A percentile compares a stretch with the other conserved stretches of the same genome.
phyloP scores from a whole-genome alignment of 2,797 vertebrate genomes.

The Rhodeus uyekii region DNA sequence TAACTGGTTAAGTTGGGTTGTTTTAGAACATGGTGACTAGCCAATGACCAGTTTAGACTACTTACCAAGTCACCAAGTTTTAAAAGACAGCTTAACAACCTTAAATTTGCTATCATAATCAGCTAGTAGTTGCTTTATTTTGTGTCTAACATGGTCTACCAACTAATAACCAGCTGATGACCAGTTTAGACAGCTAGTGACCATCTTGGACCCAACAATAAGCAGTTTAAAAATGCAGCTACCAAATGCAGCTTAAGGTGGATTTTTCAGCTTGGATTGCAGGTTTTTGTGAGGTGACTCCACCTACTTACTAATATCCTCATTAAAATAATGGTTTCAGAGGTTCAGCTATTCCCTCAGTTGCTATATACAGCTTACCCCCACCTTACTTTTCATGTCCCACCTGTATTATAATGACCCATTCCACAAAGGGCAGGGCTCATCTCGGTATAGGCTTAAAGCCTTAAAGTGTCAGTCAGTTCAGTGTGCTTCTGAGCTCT shows the following conservation, averaged over 20 bases:
- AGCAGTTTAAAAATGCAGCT: neutral
- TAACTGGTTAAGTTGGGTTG: neutral
- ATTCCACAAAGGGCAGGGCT: conserved; percentile 71
- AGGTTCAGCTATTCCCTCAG: conserved; percentile 23
- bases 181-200: neutral
- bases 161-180: neutral
- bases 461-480: conserved; percentile 75
- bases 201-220: neutral
- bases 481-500: conserved; percentile 74
- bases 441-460: conserved; percentile 74
- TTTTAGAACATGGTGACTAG: neutral
- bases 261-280: neutral
- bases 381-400: neutral
- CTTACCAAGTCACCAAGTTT: no score
- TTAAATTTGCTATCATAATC: neutral
- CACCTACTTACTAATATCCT: conserved; percentile 37
- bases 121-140: neutral
- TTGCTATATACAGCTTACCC: neutral
- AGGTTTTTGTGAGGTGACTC: neutral
- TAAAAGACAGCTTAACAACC: neutral
- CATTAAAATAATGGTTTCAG: conserved; percentile 39
- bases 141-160: neutral
- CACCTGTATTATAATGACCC: conserved; percentile 68
- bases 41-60: neutral
- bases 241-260: neutral